Evolutionary conservation across 92 coral and sea anemone genomes (phyloP), one percentile per base, ranked within the genome.

Genomic region (Porites evermanni): DNA sequence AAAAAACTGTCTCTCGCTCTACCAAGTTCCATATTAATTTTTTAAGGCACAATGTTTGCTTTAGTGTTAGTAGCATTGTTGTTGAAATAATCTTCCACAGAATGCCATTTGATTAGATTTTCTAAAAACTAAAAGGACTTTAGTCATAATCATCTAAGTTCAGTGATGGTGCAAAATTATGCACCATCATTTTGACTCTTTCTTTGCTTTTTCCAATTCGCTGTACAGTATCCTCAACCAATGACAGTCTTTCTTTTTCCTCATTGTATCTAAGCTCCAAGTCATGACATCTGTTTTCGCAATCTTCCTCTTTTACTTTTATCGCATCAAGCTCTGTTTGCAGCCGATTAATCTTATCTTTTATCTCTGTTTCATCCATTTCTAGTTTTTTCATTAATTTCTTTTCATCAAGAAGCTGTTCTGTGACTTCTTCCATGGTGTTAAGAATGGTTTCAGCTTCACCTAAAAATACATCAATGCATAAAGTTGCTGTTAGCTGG

Each of bases 181-280:
- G 98, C 79, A 97, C 96, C 92, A 97, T 84, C 81, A 97, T 90
- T 60, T 95, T 97, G n/a, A 94, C 96, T 78, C 98, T 88, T 76
- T 97, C 99, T 87, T 93, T 97, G 69, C 98, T 97, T 74, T 95
- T 94, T 75, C 92, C 93, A 67, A 97, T 97, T 47, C 95, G 90
- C 79, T 93, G 88, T 38, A 97, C 91, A 54, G 99, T 97, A 78
- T 97, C 99, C 89, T 97, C 99, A 50, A 94, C 92, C 72, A 97
- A 51, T 32, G 95, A 63, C 11, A 97, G 86, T 61, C 96, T 92
- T 17, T 93, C 89, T 74, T 97, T 95, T 78, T 97, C 97, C 50
- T 95, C 97, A 8, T 94, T 88, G 82, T 95, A 97, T 29, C 87
- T 77, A 6, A 72, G 81, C 70, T 97, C 99, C 70, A 95, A 84